Conservation (phyloP, 2,888 invertebrate species). For the Aproaerema taeniolella region DNA sequence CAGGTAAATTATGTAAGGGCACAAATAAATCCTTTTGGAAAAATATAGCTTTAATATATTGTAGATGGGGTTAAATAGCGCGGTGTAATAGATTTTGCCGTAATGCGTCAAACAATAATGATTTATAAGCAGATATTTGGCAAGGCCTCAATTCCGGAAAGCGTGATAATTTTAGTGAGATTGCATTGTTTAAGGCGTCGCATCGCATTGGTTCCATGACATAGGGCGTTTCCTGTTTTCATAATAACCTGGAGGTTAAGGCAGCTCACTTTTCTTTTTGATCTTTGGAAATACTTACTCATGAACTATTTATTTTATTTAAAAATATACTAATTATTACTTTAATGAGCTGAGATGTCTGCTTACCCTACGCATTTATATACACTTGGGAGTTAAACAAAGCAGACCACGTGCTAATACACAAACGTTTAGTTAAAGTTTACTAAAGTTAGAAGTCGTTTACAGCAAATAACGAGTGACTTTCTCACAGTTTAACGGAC, state of each 20-base stretch:
- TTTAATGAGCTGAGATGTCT: too few relatives aligned
- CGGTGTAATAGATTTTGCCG: constrained; percentile 57
- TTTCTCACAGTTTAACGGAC: too few relatives aligned
- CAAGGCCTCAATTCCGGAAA: constrained; percentile 53
- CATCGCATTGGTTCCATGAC: constrained; percentile 30
- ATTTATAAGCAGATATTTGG: constrained; percentile 67
- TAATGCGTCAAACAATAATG: constrained; percentile 67
- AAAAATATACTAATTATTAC: too few relatives aligned
- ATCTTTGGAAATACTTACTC: background rate
- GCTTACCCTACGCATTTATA: too few relatives aligned
- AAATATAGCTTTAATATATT: constrained; percentile 1
- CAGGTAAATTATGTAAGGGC: too few relatives aligned
- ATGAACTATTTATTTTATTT: background rate
- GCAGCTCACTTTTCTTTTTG: background rate
- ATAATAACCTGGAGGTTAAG: too few relatives aligned
- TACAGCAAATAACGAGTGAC: too few relatives aligned
- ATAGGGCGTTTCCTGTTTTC: background rate
- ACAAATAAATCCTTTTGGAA: background rate
- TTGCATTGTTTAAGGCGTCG: constrained; percentile 36
- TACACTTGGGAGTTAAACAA: too few relatives aligned
- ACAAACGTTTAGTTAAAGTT: too few relatives aligned
- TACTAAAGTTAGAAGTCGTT: too few relatives aligned
- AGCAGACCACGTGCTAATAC: too few relatives aligned
- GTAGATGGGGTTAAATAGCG: constrained; percentile 2
- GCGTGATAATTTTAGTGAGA: constrained; percentile 56